Base-by-base conservation (phyloP, 2,888 invertebrate species). In the Troides aeacus region DNA sequence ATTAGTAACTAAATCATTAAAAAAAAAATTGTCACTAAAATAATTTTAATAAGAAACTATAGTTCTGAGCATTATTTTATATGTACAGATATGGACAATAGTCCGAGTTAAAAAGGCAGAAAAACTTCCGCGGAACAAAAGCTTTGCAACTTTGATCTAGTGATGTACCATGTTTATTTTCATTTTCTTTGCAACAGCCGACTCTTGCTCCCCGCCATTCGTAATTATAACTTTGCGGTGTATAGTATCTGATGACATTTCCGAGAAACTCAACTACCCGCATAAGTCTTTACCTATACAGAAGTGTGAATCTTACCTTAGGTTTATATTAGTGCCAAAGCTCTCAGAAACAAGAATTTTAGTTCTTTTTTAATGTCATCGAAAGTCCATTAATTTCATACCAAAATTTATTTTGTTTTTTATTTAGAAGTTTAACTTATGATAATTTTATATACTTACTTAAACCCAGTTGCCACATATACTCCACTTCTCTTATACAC, bases 401-500 rank as follows among this genome's bases (percentile, higher is more conserved):
- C 42, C 10, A 46, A 3, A 46, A 46, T 46, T 46, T 46, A 15
- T 10, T 3, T 15, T 2, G 0, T 46, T 46, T 42, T 12, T 12
- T 42, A 6, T 10, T 24, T 24, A 15, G 15, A 10, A 46, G 10
- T 46, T 46, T 46, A 15, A 46, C 15, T 53, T 18, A 53, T 5
- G 6, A 53, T 18, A n/a, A 7, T 5, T n/a, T 53, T 12, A 53
- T 53, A n/a, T 56, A 83, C 88, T 87, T 85, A 95, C 95, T 87
- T 63, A 97, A 87, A 56, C 94, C 94, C 71, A 97, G 89, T 83
- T 96, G 96, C 86, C 95, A 94, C 94, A 97, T 96, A 78, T 96
- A 95, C 80, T 97, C 96, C 0, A 96, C 94, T 89, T 97, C 97
- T 72, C 95, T 93, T 60, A 97, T 96, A 64, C 96, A 94, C 85